phyloP scores from a whole-genome alignment of 1,140 invertebrate genomes.

The Oreohelix idahoensis region DNA sequence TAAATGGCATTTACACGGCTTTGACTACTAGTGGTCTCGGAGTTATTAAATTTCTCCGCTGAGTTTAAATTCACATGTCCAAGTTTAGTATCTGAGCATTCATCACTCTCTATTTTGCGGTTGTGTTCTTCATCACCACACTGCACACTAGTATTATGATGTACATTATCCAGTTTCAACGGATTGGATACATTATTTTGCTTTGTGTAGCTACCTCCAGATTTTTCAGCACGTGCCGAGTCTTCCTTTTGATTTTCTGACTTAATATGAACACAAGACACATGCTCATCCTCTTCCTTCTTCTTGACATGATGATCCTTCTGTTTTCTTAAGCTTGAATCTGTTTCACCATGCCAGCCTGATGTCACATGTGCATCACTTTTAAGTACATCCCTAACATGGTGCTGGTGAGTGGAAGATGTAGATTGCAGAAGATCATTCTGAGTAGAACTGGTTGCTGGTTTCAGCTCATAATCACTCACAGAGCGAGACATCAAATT shows the following conservation, averaged over 20 bases:
- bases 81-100: background rate
- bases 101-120: background rate
- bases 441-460: background rate
- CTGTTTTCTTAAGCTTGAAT: background rate
- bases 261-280: background rate
- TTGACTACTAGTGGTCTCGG: background rate
- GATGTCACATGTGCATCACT: background rate
- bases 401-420: background rate
- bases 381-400: too few relatives aligned
- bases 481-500: slow-evolving; percentile 7
- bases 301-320: background rate
- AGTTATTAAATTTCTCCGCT: background rate
- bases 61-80: background rate
- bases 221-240: background rate
- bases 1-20: too few relatives aligned
- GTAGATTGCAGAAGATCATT: background rate
- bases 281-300: background rate
- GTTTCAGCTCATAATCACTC: slow-evolving; percentile 17
- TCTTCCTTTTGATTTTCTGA: too few relatives aligned
- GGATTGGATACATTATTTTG: background rate
- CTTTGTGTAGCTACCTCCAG: background rate
- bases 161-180: background rate
- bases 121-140: background rate
- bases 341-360: background rate
- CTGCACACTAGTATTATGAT: background rate